phyloP scores from a whole-genome alignment of 2,113 vertebrate genomes.

The Melospiza melodia region DNA sequence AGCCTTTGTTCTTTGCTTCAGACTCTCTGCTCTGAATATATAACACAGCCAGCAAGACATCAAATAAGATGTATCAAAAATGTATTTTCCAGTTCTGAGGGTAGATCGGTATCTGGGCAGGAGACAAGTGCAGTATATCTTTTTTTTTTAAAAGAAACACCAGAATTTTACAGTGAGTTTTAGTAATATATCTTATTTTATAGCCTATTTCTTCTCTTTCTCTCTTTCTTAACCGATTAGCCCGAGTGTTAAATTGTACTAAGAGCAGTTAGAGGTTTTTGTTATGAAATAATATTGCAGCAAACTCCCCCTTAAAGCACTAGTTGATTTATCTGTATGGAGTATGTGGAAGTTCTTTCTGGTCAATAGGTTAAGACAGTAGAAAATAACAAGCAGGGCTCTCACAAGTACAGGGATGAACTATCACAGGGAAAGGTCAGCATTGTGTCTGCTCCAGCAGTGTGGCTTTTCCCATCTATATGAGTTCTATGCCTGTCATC shows the following conservation, averaged over 20 bases:
- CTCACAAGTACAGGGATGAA: background rate
- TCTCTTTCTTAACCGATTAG: background rate
- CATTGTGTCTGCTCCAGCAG: background rate
- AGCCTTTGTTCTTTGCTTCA: conserved; percentile 66
- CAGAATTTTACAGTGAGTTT: background rate
- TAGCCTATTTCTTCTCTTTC: background rate
- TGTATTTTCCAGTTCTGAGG: background rate
- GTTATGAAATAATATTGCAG: background rate
- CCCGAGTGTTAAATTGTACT: background rate
- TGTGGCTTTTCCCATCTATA: background rate
- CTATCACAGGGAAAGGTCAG: conserved; percentile 1
- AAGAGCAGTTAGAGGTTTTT: background rate
- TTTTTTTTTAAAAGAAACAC: background rate
- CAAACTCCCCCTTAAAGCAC: background rate
- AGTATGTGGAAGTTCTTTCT: background rate
- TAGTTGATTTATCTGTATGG: background rate
- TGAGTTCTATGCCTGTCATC: background rate
- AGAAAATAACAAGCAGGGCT: conserved; percentile 33
- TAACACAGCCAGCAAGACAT: conserved; percentile 20
- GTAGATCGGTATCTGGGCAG: background rate
- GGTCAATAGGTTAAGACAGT: conserved; percentile 38
- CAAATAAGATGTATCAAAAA: background rate
- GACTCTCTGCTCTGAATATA: conserved; percentile 69
- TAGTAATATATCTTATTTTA: background rate
- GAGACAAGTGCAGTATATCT: background rate